Percentiles rank a stretch among this genome's conserved stretches.
phyloP scores from a whole-genome alignment of 2,797 vertebrate genomes.

The Neosalanx taihuensis region DNA sequence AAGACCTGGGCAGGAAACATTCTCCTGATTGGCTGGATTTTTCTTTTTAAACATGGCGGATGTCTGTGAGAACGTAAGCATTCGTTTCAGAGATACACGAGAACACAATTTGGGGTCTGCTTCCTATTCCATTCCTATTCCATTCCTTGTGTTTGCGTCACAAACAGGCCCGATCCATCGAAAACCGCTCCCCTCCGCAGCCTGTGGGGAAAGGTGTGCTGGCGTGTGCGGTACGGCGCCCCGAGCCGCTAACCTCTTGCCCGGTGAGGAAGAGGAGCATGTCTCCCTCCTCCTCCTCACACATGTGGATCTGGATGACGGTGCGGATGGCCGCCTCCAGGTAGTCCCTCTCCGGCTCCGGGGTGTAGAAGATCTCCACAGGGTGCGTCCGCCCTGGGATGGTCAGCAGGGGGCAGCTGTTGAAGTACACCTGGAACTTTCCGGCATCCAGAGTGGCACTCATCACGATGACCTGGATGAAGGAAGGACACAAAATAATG shows the following conservation, averaged over 20 bases:
- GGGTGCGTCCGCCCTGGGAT: conserved; percentile 95
- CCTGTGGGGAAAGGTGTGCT: neutral
- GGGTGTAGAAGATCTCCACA: conserved; percentile 97
- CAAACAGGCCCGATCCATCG: conserved; percentile 38
- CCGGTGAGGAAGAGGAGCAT: conserved; percentile 92
- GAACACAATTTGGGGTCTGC: too few species aligned
- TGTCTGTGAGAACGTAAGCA: neutral
- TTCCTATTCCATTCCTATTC: too few species aligned
- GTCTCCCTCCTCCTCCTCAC: conserved; percentile 92
- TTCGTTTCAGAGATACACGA: neutral
- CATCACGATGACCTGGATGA: conserved; percentile 91
- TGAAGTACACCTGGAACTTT: conserved; percentile 97
- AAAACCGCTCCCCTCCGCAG: neutral
- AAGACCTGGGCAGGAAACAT: conserved; percentile 43
- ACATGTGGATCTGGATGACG: conserved; percentile 96
- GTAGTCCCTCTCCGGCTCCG: conserved; percentile 94
- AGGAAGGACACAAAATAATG: too few species aligned
- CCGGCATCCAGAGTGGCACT: conserved; percentile 94
- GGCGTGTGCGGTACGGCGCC: neutral
- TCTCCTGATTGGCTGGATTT: conserved; percentile 19
- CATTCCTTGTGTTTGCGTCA: conserved; percentile 41
- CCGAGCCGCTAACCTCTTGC: conserved; percentile 81
- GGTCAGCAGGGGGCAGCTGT: conserved; percentile 92
- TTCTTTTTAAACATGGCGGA: too few species aligned
- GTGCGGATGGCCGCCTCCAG: conserved; percentile 95